Evolutionary conservation across 2,113 vertebrate species (phyloP).

Genomic region (Odocoileus virginianus): DNA sequence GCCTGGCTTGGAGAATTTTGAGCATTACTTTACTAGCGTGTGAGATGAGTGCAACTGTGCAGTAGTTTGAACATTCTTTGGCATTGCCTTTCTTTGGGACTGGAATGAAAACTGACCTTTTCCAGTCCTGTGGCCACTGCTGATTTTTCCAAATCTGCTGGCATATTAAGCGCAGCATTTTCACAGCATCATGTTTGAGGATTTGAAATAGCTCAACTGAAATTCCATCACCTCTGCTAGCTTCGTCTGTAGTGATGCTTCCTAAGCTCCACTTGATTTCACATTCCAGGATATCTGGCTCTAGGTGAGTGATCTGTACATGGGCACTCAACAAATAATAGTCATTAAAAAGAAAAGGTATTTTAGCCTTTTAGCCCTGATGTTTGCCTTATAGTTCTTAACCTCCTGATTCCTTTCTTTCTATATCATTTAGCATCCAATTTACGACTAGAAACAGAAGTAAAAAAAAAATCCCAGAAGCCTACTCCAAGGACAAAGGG

Average conservation of each 20-base stretch:
- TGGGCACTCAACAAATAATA: neutral
- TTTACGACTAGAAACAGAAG: neutral
- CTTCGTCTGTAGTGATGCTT: neutral
- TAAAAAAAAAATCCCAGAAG: neutral
- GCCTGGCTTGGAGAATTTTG: neutral
- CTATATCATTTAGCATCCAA: neutral
- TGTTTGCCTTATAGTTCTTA: neutral
- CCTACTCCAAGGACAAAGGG: neutral
- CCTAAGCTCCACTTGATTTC: neutral
- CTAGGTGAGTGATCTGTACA: neutral
- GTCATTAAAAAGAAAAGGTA: neutral
- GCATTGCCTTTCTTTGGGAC: neutral
- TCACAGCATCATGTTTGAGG: neutral
- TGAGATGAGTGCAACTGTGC: neutral
- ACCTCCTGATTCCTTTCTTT: neutral
- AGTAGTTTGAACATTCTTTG: neutral
- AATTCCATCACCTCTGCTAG: neutral
- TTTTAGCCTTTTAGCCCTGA: neutral
- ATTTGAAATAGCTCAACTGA: neutral
- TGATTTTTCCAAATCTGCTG: neutral
- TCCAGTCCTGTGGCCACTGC: neutral
- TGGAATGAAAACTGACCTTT: neutral
- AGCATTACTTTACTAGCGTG: neutral
- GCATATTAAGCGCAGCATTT: neutral
- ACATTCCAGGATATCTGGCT: neutral